These are phyloP conservation scores for Busseola fusca DNA, from an alignment of 2,888 invertebrate genomes.

Conservation along the genomic window DNA sequence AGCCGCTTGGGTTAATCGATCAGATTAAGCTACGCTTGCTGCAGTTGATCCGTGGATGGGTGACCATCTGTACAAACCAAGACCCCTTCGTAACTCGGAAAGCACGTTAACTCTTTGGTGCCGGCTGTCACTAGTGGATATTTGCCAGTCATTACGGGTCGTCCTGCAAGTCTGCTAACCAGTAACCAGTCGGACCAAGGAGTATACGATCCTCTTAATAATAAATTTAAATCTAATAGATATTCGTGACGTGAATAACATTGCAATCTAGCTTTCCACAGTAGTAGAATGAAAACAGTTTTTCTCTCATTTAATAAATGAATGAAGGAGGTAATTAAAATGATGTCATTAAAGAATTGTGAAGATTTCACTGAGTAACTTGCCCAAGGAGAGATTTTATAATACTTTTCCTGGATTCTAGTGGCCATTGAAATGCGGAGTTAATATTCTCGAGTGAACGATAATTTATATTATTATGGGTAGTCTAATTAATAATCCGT, in stretches of 20 bases:
- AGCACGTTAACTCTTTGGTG: no score
- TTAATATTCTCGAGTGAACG: conserved; percentile 5
- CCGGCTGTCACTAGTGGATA: no score
- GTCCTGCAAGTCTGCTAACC: no score
- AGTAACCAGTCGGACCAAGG: no score
- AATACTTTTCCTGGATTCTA: conserved; percentile 24
- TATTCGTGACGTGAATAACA: conserved; percentile 33
- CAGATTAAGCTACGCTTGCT: no score
- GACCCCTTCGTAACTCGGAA: no score
- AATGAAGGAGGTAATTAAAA: conserved; percentile 38
- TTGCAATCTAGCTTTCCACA: conserved; percentile 21
- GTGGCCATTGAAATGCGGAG: not conserved
- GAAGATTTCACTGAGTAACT: conserved; percentile 27
- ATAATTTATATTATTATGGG: conserved; percentile 3
- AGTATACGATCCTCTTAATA: no score
- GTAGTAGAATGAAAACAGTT: conserved; percentile 26
- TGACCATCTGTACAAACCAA: no score
- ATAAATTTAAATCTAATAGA: conserved; percentile 10
- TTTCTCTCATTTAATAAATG: conserved; percentile 13
- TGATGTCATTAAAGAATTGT: conserved; percentile 33
- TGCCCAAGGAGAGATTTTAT: conserved; percentile 11
- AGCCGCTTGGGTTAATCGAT: no score
- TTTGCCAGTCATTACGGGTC: no score
- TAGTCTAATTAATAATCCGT: not conserved
- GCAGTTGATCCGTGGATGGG: no score